phyloP scores from a whole-genome alignment of 2,888 invertebrate genomes.

The Luperina testacea region DNA sequence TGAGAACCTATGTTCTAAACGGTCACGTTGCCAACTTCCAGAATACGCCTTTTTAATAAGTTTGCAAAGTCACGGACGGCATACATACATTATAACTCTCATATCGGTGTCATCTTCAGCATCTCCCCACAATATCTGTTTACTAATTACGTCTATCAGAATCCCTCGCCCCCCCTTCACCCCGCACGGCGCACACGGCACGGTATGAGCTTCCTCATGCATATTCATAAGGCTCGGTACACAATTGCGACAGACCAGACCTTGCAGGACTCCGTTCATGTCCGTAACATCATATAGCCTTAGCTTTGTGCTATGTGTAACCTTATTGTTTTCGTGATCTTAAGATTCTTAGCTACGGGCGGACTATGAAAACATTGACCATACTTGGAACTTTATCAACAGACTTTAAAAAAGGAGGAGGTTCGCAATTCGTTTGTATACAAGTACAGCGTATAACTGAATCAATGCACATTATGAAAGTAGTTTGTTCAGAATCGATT shows the following conservation, averaged over 20 bases:
- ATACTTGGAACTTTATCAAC: not conserved
- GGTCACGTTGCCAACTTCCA: too few species aligned
- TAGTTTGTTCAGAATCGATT: too few species aligned
- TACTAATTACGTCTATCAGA: slow-evolving; percentile 43
- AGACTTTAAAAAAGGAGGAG: too few species aligned
- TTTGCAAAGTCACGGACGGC: not conserved
- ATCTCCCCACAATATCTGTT: slow-evolving; percentile 33
- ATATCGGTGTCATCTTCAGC: slow-evolving; percentile 3
- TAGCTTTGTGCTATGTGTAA: not conserved
- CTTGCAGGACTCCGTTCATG: slow-evolving; percentile 31
- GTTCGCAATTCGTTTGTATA: too few species aligned
- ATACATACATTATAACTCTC: not conserved
- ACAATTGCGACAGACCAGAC: slow-evolving; percentile 46
- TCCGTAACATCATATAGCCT: slow-evolving; percentile 3
- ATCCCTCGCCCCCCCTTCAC: not conserved
- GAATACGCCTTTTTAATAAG: not conserved
- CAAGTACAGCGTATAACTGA: too few species aligned
- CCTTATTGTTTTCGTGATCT: slow-evolving; percentile 1
- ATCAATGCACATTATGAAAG: too few species aligned
- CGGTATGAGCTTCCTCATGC: slow-evolving; percentile 50
- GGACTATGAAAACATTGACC: not conserved
- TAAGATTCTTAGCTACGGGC: not conserved
- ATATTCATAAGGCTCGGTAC: slow-evolving; percentile 60
- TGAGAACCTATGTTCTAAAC: too few species aligned
- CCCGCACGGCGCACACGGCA: slow-evolving; percentile 29